These are phyloP conservation scores for Epirrita christyi DNA, from an alignment of 2,888 invertebrate species.

Conservation along the genomic window DNA sequence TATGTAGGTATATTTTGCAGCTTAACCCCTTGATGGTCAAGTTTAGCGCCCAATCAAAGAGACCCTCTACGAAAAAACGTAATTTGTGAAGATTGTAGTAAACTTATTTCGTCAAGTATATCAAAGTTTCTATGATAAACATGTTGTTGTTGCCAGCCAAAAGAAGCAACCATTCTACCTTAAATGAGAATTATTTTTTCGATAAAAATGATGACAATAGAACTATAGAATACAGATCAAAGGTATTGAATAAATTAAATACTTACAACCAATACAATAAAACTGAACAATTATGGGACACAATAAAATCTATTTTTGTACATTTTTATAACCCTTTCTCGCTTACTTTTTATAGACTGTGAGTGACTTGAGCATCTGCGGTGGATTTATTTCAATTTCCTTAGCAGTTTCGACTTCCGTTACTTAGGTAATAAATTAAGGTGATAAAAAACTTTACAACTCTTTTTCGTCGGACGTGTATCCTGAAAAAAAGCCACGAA, in stretches of 20 bases:
- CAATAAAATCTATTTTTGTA: conserved; percentile 59
- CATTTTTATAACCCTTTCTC: conserved; percentile 72
- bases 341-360: conserved; percentile 71
- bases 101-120: too few relatives aligned
- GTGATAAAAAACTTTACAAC: conserved; percentile 73
- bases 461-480: conserved; percentile 57
- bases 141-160: too few relatives aligned
- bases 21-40: too few relatives aligned
- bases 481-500: conserved; percentile 40
- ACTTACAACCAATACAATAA: too few relatives aligned
- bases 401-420: conserved; percentile 76
- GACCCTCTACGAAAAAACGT: too few relatives aligned
- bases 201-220: background rate
- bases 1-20: too few relatives aligned
- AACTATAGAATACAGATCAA: background rate
- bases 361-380: conserved; percentile 79
- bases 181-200: too few relatives aligned
- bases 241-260: background rate
- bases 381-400: conserved; percentile 80
- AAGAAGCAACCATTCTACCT: too few relatives aligned
- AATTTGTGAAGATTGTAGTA: too few relatives aligned
- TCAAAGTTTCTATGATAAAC: too few relatives aligned
- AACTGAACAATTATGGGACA: conserved; percentile 14
- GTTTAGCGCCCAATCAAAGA: too few relatives aligned
- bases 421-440: conserved; percentile 66